Percentiles rank a stretch among this genome's conserved stretches.
These are phyloP conservation scores for Chaetodon auriga DNA, from an alignment of 2,113 vertebrate genomes.

Conservation along the genomic window DNA sequence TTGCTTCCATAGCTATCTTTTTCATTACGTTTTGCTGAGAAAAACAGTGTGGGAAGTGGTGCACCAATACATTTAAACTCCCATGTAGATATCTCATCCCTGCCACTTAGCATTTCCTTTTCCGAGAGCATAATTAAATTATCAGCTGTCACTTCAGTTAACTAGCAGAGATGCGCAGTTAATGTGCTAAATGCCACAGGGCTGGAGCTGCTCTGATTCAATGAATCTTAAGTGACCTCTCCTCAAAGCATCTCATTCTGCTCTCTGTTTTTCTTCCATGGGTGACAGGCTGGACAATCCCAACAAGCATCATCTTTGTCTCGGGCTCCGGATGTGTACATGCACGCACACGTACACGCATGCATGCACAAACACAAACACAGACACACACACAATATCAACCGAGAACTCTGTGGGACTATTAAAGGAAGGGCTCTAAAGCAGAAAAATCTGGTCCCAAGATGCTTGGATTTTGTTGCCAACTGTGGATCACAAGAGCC, in stretches of 20 bases:
- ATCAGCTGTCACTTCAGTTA: slow-evolving; percentile 68
- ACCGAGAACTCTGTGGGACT: slow-evolving; percentile 7
- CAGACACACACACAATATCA: slow-evolving; percentile 11
- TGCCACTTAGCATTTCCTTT: slow-evolving; percentile 50
- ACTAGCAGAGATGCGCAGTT: slow-evolving; percentile 50
- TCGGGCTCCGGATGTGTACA: neutral
- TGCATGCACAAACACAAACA: neutral
- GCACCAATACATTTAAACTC: slow-evolving; percentile 32
- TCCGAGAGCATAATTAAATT: slow-evolving; percentile 64
- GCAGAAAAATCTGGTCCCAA: neutral
- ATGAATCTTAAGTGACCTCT: slow-evolving; percentile 61
- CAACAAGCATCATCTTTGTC: slow-evolving; percentile 67
- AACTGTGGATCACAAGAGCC: slow-evolving; percentile 38
- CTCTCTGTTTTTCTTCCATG: neutral
- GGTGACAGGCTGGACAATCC: slow-evolving; percentile 33
- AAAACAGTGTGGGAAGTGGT: neutral
- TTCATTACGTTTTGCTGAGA: neutral
- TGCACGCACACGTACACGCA: neutral
- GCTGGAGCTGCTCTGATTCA: slow-evolving; percentile 60
- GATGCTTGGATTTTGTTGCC: slow-evolving; percentile 20
- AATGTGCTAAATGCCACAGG: slow-evolving; percentile 67
- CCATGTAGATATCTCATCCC: slow-evolving; percentile 10
- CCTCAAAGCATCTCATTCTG: slow-evolving; percentile 59
- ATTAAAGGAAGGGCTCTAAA: slow-evolving; percentile 15
- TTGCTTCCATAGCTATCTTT: neutral